Base-by-base conservation (phyloP, 2,888 invertebrate genomes). In the Idaea dimidiata region DNA sequence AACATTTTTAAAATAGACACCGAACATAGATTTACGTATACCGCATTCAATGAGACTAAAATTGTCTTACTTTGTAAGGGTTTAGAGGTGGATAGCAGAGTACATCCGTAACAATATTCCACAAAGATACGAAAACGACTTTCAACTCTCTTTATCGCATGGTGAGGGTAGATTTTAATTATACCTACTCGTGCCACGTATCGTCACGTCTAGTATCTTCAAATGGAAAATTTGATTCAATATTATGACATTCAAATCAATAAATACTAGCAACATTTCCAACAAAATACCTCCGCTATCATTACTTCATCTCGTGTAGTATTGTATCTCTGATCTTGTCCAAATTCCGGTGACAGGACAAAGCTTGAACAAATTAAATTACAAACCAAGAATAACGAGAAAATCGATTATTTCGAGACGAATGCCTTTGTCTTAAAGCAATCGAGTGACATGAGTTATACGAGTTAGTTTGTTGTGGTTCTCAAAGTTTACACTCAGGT, bases 391-490 rank as follows among this genome's bases (percentile, higher is more conserved):
- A 60, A 62, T 57, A 56, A 43, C 58, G 31, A 57, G 60, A n/a
- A 62, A 63, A 69, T 69, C 67, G 66, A 67, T 67, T 66, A 60
- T 63, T 65, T 62, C 10, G 54, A 62, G 58, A 59, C 57, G 66
- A 64, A 67, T 67, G 62, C 61, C 62, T 61, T 57, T 54, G 58
- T 64, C 64, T 63, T 57, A 57, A 56, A 59, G 62, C 63, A 62
- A 63, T 56, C 60, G 64, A 59, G 57, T 63, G 66, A 65, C 67
- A 62, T 67, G 69, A 69, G 57, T 66, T 67, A 69, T 67, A 61
- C 33, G 55, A 43, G 62, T 61, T 63, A 10, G 43, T 43, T 43
- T 43, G 6, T 43, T 43, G 43, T 43, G 43, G 43, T 43, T 43
- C 43, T 43, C 43, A 43, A 43, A 43, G 43, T 43, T 43, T 7